These are phyloP conservation scores for Murina feae DNA, from an alignment of 2,113 vertebrate species.

Conservation along the genomic window DNA sequence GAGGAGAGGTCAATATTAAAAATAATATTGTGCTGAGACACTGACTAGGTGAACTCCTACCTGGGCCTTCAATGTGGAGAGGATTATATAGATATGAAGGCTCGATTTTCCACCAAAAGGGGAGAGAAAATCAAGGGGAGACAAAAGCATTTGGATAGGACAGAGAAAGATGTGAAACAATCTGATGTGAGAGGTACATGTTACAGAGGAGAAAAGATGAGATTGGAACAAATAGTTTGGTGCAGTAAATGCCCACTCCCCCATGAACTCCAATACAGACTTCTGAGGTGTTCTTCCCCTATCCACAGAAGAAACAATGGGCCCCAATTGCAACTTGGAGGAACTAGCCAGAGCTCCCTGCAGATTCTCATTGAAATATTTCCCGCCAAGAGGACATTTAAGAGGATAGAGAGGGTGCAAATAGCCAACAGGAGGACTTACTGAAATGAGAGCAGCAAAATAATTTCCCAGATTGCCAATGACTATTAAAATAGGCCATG, in stretches of 20 bases:
- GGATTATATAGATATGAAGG: not conserved
- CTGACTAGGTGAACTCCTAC: not conserved
- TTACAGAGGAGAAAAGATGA: not conserved
- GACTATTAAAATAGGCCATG: constrained; percentile 77
- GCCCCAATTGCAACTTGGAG: constrained; percentile 18
- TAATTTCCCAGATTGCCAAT: constrained; percentile 79
- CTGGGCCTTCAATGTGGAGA: not conserved
- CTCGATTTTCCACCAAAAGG: not conserved
- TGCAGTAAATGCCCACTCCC: not conserved
- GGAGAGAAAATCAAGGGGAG: not conserved
- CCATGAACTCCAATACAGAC: not conserved
- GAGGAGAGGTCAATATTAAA: not conserved
- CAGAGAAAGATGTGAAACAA: not conserved
- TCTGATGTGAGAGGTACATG: not conserved
- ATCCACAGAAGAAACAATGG: constrained; percentile 1
- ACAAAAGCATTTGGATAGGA: not conserved
- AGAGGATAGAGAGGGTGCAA: constrained; percentile 51
- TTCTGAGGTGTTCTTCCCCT: not conserved
- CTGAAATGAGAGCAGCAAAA: constrained; percentile 75
- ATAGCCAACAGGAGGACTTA: constrained; percentile 63
- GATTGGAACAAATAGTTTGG: not conserved
- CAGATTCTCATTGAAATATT: constrained; percentile 60
- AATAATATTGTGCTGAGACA: not conserved
- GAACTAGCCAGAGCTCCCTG: constrained; percentile 41
- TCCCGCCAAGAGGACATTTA: constrained; percentile 67